Evolutionary conservation across 2,888 invertebrate genomes (phyloP).

Genomic region (Eumacrocentrus americanus): DNA sequence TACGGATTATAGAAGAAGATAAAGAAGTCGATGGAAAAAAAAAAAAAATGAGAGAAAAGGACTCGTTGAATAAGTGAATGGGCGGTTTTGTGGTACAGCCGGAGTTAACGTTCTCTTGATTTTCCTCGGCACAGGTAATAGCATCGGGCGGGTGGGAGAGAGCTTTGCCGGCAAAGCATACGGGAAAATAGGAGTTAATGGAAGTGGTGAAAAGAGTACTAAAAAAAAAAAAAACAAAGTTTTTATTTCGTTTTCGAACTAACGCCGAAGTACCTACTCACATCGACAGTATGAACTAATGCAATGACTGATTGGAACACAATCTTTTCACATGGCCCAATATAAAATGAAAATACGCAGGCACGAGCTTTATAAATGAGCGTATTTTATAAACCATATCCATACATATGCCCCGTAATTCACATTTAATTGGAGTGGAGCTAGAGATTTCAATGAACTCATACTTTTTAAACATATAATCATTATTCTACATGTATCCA

Average conservation of each 20-base stretch:
- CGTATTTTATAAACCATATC: no score
- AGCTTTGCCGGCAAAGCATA: conserved; percentile 26
- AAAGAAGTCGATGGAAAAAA: conserved; percentile 24
- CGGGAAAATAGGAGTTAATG: conserved; percentile 50
- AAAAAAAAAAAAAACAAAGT: conserved; percentile 19
- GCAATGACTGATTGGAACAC: background rate
- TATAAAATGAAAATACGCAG: no score
- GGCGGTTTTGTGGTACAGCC: conserved; percentile 33
- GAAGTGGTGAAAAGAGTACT: conserved; percentile 39
- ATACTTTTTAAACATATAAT: no score
- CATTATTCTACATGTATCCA: conserved; percentile 1
- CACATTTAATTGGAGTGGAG: no score
- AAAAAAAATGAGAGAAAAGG: conserved; percentile 15
- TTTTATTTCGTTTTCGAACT: conserved; percentile 17
- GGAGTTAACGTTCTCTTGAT: conserved; percentile 49
- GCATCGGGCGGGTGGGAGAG: conserved; percentile 36
- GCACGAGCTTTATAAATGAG: no score
- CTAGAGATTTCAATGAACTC: no score
- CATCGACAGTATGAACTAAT: background rate
- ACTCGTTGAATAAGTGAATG: conserved; percentile 24
- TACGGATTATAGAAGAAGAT: conserved; percentile 28
- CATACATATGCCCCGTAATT: no score
- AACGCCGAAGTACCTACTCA: no score
- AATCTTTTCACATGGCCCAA: background rate
- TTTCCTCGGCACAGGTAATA: conserved; percentile 38